A percentile compares a stretch with the other conserved stretches of the same genome.
phyloP scores from a whole-genome alignment of 92 coral and sea anemone genomes.

The Muricea muricata region DNA sequence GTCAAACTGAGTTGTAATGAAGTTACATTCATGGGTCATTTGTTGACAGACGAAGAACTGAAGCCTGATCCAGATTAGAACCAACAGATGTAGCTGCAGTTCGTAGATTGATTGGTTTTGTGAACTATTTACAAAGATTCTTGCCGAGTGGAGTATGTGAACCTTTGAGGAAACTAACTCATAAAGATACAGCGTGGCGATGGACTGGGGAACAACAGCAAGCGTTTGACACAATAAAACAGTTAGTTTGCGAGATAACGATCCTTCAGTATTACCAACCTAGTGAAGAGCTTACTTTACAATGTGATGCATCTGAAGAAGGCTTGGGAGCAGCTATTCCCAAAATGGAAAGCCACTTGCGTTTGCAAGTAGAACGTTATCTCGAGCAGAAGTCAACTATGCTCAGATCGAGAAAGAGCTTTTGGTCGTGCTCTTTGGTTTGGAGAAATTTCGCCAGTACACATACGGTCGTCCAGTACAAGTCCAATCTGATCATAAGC shows the following conservation, averaged over 20 bases:
- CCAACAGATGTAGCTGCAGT: slow-evolving; percentile 42
- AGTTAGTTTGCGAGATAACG: slow-evolving; percentile 19
- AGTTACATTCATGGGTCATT: slow-evolving; percentile 48
- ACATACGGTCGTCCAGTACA: slow-evolving; percentile 25
- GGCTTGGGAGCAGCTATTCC: background rate
- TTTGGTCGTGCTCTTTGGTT: slow-evolving; percentile 28
- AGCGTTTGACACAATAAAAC: slow-evolving; percentile 31
- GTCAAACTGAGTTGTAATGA: slow-evolving; percentile 28
- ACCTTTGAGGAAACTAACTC: background rate
- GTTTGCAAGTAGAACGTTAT: slow-evolving; percentile 34
- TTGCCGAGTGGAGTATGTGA: slow-evolving; percentile 5
- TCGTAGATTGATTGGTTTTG: slow-evolving; percentile 37
- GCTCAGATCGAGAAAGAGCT: slow-evolving; percentile 51
- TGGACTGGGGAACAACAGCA: slow-evolving; percentile 39
- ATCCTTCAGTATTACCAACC: slow-evolving; percentile 35
- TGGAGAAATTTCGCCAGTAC: slow-evolving; percentile 3
- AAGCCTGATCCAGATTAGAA: slow-evolving; percentile 49
- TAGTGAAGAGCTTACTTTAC: slow-evolving; percentile 43
- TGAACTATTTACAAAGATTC: slow-evolving; percentile 28
- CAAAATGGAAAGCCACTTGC: slow-evolving; percentile 38
- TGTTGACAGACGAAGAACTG: slow-evolving; percentile 21
- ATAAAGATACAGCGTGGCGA: slow-evolving; percentile 34
- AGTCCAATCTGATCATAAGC: slow-evolving; percentile 47
- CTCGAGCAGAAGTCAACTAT: slow-evolving; percentile 11
- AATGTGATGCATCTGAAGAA: slow-evolving; percentile 7